These are phyloP conservation scores for Callopanchax toddi DNA, from an alignment of 2,113 vertebrate genomes.

Conservation along the genomic window DNA sequence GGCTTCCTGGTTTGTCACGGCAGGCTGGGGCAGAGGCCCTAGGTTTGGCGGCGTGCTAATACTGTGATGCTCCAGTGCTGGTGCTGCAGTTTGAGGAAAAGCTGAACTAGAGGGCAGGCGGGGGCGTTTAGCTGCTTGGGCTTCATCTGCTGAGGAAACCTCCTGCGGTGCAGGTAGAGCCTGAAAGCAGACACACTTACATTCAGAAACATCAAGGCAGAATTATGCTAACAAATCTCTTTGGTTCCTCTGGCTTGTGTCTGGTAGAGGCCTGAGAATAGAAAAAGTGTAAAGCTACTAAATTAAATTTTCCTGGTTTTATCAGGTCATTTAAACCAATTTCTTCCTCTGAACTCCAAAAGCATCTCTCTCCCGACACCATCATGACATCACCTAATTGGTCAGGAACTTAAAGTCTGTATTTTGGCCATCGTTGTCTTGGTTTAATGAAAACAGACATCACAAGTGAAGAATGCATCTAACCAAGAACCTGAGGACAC, in stretches of 20 bases:
- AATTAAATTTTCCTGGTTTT: too few species aligned
- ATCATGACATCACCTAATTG: neutral
- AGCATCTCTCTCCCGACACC: neutral
- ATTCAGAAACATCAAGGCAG: neutral
- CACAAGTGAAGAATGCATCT: slow-evolving; percentile 1
- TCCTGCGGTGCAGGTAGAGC: slow-evolving; percentile 81
- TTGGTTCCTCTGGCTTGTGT: neutral
- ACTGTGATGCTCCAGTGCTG: slow-evolving; percentile 39
- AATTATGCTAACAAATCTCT: neutral
- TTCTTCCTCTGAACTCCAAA: neutral
- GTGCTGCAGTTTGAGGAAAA: slow-evolving; percentile 5
- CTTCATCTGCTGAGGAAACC: slow-evolving; percentile 78
- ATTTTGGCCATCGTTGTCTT: slow-evolving; percentile 1
- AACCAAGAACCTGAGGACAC: neutral
- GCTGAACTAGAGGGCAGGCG: slow-evolving; percentile 73
- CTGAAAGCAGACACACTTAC: slow-evolving; percentile 59
- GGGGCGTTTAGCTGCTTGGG: slow-evolving; percentile 87
- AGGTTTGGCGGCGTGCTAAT: slow-evolving; percentile 36
- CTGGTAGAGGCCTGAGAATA: neutral
- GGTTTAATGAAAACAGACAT: slow-evolving; percentile 2
- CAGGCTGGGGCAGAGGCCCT: slow-evolving; percentile 39
- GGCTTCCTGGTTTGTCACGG: neutral
- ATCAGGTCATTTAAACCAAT: too few species aligned
- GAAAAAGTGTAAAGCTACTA: too few species aligned
- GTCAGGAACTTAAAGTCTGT: neutral